Evolutionary conservation across 1,140 invertebrate genomes (phyloP), one percentile per base, ranked within the genome.

Genomic region (Drosophila micromelanica): DNA sequence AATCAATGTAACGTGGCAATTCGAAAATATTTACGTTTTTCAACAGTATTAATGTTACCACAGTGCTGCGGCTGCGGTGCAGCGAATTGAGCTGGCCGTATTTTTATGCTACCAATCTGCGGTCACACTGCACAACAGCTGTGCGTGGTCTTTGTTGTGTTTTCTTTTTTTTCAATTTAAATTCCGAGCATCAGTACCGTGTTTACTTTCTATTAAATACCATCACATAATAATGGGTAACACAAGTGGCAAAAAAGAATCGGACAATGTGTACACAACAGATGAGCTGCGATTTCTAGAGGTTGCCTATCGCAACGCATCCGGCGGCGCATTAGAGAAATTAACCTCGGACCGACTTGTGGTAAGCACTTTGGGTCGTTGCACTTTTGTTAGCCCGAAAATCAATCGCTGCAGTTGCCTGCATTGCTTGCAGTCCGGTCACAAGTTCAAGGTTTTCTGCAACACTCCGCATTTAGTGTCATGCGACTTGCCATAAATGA

Each of bases 211-310:
- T 46, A 38, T 32, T 23, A 59, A 49, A 38, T 30, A 45, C 38
- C 7, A 45, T 38, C 37, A 23, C 15, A 56, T 3, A 32, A 65
- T 45, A 8, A 89, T 89, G 84, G 84, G 84, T n/a, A 89, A 89
- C 45, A 63, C 84, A n/a, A 84, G 65, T 54, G 63, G 80, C 52
- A 89, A 89, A 57, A 73, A 65, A 38, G 84, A 89, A 62, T 61
- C 73, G 67, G 84, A 89, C 27, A 87, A 77, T 68, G 48, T 89
- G 48, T 89, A 72, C 51, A 89, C 80, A 12, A 56, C 73, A 1
- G 84, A 89, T 20, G 84, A 89, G 40, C 35, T 90, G n/a, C 73
- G 79, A 3, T 74, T 89, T 59, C 63, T 89, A 43, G 84, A 89
- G 17, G 56, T 48, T 2, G 84, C 84, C 6, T 89, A 84, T 32